phyloP scores from a whole-genome alignment of 2,888 invertebrate genomes.

The Cheiracanthium punctorium region DNA sequence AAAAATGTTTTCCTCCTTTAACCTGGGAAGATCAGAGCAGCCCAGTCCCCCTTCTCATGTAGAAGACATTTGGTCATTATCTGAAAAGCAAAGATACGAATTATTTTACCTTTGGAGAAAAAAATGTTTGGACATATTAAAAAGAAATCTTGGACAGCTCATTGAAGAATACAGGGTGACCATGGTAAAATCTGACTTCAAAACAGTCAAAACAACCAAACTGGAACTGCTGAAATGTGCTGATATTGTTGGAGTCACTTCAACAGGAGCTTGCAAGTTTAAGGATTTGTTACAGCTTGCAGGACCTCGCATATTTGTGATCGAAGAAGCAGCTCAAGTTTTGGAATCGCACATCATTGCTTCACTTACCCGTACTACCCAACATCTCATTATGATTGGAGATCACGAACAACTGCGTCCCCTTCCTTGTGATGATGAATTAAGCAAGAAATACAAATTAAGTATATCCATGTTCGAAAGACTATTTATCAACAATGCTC shows the following conservation, averaged over 20 bases:
- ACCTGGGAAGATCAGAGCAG: not conserved
- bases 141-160: not conserved
- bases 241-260: slow-evolving; percentile 85
- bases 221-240: slow-evolving; percentile 45
- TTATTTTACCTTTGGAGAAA: slow-evolving; percentile 43
- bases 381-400: slow-evolving; percentile 87
- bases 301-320: slow-evolving; percentile 81
- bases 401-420: slow-evolving; percentile 79
- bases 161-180: slow-evolving; percentile 5
- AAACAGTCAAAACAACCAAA: not conserved
- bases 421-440: slow-evolving; percentile 75
- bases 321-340: slow-evolving; percentile 93
- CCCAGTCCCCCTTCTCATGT: not conserved
- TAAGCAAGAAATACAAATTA: slow-evolving; percentile 76
- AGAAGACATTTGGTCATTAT: slow-evolving; percentile 35
- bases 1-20: not conserved
- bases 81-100: slow-evolving; percentile 26
- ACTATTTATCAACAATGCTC: slow-evolving; percentile 73
- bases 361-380: slow-evolving; percentile 83
- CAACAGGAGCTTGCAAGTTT: slow-evolving; percentile 84
- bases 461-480: slow-evolving; percentile 77
- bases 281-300: slow-evolving; percentile 81
- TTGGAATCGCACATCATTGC: slow-evolving; percentile 88
- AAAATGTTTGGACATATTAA: not conserved
- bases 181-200: not conserved